phyloP scores from a whole-genome alignment of 2,888 invertebrate genomes.

The Spialia ferax region DNA sequence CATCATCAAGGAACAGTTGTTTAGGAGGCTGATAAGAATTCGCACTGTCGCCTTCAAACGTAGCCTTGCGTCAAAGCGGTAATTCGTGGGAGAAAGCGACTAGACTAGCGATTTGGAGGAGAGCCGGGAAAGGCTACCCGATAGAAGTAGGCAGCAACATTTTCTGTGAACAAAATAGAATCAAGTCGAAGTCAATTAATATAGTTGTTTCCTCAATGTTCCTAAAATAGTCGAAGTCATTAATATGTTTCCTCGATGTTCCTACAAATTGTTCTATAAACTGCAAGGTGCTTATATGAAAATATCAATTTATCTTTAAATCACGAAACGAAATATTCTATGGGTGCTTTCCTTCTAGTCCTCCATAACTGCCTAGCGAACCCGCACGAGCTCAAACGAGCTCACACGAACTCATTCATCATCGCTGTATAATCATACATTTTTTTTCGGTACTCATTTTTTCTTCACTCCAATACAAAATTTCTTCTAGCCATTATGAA shows the following conservation, averaged over 20 bases:
- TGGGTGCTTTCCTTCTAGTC: slow-evolving; percentile 34
- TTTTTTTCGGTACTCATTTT: slow-evolving; percentile 58
- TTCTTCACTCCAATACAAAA: slow-evolving; percentile 48
- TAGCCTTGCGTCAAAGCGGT: too few relatives aligned
- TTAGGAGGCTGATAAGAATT: too few relatives aligned
- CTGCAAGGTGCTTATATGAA: neutral
- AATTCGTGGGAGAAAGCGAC: too few relatives aligned
- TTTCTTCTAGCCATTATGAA: too few relatives aligned
- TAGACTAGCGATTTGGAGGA: too few relatives aligned
- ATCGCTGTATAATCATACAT: slow-evolving; percentile 52
- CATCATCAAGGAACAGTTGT: too few relatives aligned
- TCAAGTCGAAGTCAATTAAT: too few relatives aligned
- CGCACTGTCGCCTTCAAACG: too few relatives aligned
- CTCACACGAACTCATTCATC: slow-evolving; percentile 56
- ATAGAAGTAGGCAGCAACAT: too few relatives aligned
- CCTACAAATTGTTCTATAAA: neutral
- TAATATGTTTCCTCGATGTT: neutral
- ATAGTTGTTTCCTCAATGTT: neutral
- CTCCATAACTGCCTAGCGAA: slow-evolving; percentile 36
- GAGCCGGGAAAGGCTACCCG: too few relatives aligned
- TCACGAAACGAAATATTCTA: slow-evolving; percentile 6
- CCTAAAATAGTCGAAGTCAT: too few relatives aligned
- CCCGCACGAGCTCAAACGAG: slow-evolving; percentile 45
- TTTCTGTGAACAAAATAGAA: too few relatives aligned
- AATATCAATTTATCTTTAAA: slow-evolving; percentile 8